A percentile compares a stretch with the other conserved stretches of the same genome.
Evolutionary conservation across 2,888 invertebrate species (phyloP).

Genomic region (Podotricha telesiphe): DNA sequence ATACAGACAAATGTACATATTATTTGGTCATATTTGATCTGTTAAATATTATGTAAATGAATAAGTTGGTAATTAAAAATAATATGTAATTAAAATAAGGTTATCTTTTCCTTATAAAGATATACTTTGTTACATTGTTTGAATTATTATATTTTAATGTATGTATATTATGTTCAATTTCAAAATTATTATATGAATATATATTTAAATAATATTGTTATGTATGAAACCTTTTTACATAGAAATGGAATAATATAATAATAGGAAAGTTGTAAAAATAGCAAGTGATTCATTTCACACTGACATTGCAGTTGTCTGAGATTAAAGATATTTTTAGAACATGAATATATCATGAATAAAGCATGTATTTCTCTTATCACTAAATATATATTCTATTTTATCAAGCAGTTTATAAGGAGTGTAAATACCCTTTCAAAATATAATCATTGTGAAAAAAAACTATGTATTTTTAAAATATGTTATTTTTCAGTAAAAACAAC

Average conservation of each 20-base stretch:
- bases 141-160: too few relatives aligned
- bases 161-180: too few relatives aligned
- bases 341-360: slow-evolving; percentile 24
- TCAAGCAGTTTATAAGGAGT: background rate
- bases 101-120: too few relatives aligned
- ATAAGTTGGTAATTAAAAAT: too few relatives aligned
- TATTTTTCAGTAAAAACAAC: background rate
- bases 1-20: too few relatives aligned
- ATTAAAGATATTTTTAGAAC: slow-evolving; percentile 33
- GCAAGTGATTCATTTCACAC: slow-evolving; percentile 27
- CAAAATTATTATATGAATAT: too few relatives aligned
- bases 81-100: too few relatives aligned
- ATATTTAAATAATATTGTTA: too few relatives aligned
- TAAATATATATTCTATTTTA: slow-evolving; percentile 8
- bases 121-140: too few relatives aligned
- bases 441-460: background rate
- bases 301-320: slow-evolving; percentile 30
- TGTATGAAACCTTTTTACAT: background rate
- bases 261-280: slow-evolving; percentile 24
- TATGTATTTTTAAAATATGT: too few relatives aligned
- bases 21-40: too few relatives aligned
- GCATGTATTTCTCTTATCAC: slow-evolving; percentile 26
- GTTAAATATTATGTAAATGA: too few relatives aligned
- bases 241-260: slow-evolving; percentile 11
- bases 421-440: background rate